Percentiles rank a stretch among this genome's conserved stretches.
Evolutionary conservation across 2,797 vertebrate species (phyloP).

Genomic region (Sebastes nivosus): DNA sequence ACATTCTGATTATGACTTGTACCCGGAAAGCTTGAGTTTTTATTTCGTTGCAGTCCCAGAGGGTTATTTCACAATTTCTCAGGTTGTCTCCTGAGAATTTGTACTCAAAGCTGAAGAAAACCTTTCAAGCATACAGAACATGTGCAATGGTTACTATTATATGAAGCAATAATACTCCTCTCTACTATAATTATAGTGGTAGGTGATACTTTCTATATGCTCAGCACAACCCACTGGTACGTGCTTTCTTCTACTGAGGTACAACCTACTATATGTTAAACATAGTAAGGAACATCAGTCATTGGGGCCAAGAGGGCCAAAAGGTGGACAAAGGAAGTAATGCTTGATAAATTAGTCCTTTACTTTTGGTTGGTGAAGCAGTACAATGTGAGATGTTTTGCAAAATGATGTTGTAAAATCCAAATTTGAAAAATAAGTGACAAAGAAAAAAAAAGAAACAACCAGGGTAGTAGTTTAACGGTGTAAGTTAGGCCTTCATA

Average conservation of each 20-base stretch:
- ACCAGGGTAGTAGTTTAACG: not conserved
- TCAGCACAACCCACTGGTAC: not conserved
- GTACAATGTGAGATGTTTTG: not conserved
- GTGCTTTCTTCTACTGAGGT: not conserved
- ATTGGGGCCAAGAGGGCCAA: not conserved
- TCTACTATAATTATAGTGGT: not conserved
- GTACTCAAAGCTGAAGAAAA: slow-evolving; percentile 20
- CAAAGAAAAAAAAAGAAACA: too few relatives aligned
- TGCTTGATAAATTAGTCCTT: accelerated
- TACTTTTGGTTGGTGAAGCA: not conserved
- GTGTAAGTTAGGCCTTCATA: not conserved
- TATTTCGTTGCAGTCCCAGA: slow-evolving; percentile 14
- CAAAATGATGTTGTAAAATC: not conserved
- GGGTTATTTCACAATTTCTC: slow-evolving; percentile 13
- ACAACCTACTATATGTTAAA: not conserved
- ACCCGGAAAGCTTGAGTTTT: slow-evolving; percentile 26
- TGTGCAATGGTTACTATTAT: slow-evolving; percentile 3
- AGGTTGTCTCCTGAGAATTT: slow-evolving; percentile 9
- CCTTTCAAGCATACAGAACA: slow-evolving; percentile 20
- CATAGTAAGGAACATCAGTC: not conserved
- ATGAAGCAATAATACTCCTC: slow-evolving; percentile 12
- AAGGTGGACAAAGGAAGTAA: not conserved
- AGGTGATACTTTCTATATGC: not conserved
- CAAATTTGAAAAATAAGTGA: not conserved
- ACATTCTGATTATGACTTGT: slow-evolving; percentile 52